Base-by-base conservation (phyloP, 2,113 vertebrate species). In the Corythoichthys intestinalis region DNA sequence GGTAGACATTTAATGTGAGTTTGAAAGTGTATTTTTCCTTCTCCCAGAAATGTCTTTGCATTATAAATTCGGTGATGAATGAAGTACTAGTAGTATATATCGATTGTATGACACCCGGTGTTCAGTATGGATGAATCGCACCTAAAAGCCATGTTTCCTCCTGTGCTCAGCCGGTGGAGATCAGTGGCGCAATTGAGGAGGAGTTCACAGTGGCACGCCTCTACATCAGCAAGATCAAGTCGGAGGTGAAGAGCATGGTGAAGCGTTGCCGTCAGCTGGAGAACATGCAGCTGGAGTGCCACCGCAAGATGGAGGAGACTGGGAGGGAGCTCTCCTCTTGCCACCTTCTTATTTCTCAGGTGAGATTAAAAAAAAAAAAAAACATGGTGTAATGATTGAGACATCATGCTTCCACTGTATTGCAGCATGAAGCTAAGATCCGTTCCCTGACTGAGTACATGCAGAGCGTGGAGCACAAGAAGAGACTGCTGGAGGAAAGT, bases 331-430 rank as follows among this genome's bases (percentile, higher is more conserved):
- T 98, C 46, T 96, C 96, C 6, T 95, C 96, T 75, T 98, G 96
- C 90, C 96, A 98, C 74, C 95, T 97, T 56, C 94, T 98, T 85
- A 97, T 98, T 88, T 96, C 96, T 12, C 96, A 98, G 94, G 96
- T 97, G 48, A 47, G 56, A 0, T 3, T 11, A 11, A 8, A 10
- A 59, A 4, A 8, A 8, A 60, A 15, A 54, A 6, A 5, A 10
- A 57, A 34, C 28, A 2, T 41, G 50, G 38, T 47, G 15, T 7
- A 65, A 1, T 50, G 14, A 20, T n/a, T n/a, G 6, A 15, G 12
- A 61, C 14, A 38, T 4, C n/a, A 39, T n/a, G 59, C 54, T 57
- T 6, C 9, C 38, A 17, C 41, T 50, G 0, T 17, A 66, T 10
- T 53, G 0, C 87, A 98, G 96, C 96, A 98, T 2, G 96, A 98